These are phyloP conservation scores for Paelopatides confundens DNA, from an alignment of 53 echinoderm and acorn worm genomes.

Conservation along the genomic window DNA sequence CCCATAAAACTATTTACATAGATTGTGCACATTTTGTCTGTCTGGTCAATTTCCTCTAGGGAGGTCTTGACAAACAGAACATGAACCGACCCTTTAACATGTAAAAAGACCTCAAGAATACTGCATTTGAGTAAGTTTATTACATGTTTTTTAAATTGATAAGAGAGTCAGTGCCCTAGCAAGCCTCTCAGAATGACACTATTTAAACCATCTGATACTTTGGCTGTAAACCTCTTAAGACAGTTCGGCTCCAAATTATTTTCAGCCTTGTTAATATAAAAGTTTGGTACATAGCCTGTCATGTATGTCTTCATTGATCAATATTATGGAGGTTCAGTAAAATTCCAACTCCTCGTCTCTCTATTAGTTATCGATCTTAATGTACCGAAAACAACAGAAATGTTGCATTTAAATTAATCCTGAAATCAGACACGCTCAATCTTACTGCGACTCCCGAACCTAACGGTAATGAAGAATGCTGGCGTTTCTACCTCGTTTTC, in stretches of 20 bases:
- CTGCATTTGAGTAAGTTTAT: no score
- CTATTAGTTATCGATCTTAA: conserved; percentile 27
- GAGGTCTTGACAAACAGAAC: no score
- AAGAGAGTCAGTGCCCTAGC: neutral
- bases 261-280: neutral
- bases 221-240: conserved; percentile 14
- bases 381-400: conserved; percentile 19
- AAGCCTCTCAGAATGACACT: neutral
- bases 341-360: neutral
- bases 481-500: neutral
- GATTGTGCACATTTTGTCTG: no score
- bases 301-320: conserved; percentile 1
- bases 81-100: no score
- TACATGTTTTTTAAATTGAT: no score
- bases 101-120: no score
- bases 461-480: conserved; percentile 1
- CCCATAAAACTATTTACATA: no score
- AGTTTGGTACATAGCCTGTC: neutral
- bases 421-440: conserved; percentile 34
- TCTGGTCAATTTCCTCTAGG: no score
- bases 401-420: conserved; percentile 42
- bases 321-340: neutral
- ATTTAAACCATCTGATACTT: neutral
- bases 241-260: conserved; percentile 22
- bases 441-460: neutral